Evolutionary conservation across 1,140 invertebrate genomes (phyloP).

Genomic region (Drosophila sp.): DNA sequence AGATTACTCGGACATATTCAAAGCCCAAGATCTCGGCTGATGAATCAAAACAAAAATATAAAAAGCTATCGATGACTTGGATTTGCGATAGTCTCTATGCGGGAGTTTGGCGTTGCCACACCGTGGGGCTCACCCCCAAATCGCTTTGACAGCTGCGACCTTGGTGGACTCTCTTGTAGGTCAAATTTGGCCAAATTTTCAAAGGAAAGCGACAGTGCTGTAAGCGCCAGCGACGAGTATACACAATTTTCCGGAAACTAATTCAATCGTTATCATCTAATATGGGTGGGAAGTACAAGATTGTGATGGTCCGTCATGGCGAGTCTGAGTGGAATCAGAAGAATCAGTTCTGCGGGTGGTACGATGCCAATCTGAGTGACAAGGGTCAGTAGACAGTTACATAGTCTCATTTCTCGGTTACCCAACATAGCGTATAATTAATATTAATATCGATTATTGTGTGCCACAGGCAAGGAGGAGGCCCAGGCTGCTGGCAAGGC

Average conservation of each 20-base stretch:
- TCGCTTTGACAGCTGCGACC: slow-evolving; percentile 57
- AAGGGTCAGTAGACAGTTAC: slow-evolving; percentile 86
- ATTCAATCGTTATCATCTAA: slow-evolving; percentile 16
- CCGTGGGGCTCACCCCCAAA: slow-evolving; percentile 1
- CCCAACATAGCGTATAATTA: neutral
- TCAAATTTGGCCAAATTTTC: slow-evolving; percentile 49
- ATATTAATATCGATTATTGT: slow-evolving; percentile 12
- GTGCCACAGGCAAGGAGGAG: slow-evolving; percentile 85
- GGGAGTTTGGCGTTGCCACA: slow-evolving; percentile 38
- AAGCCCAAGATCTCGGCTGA: neutral
- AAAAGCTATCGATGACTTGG: neutral
- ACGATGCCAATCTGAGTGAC: slow-evolving; percentile 91
- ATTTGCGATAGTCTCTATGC: slow-evolving; percentile 13
- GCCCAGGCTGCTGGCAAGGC: slow-evolving; percentile 92
- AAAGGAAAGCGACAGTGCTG: slow-evolving; percentile 59
- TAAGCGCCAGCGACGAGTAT: slow-evolving; percentile 44
- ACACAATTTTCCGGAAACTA: slow-evolving; percentile 66
- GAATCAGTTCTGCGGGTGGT: slow-evolving; percentile 97
- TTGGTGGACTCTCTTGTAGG: slow-evolving; percentile 61
- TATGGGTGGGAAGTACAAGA: slow-evolving; percentile 88
- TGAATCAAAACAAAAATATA: slow-evolving; percentile 20
- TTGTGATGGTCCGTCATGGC: slow-evolving; percentile 97
- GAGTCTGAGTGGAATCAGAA: slow-evolving; percentile 98
- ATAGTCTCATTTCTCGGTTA: neutral
- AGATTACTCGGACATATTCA: neutral